Conservation (phyloP, 2,113 vertebrate genomes). For the Arenaria interpres region DNA sequence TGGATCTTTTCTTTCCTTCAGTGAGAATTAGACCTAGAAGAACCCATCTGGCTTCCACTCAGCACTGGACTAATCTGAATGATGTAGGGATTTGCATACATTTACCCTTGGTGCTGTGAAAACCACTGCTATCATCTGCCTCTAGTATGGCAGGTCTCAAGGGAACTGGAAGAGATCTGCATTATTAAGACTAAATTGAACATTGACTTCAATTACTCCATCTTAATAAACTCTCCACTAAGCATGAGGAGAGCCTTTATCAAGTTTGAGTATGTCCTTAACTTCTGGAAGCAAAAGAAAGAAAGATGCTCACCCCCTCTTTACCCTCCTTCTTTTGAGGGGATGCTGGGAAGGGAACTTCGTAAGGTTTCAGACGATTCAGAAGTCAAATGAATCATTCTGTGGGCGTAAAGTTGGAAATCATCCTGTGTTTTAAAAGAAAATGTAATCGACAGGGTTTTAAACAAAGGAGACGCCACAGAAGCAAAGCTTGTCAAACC, state of each 20-base stretch:
- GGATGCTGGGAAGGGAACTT: neutral
- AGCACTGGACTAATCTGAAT: neutral
- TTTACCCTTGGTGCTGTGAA: conserved; percentile 9
- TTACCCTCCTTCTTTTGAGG: neutral
- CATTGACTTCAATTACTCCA: conserved; percentile 17
- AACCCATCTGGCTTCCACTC: neutral
- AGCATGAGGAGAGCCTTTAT: neutral
- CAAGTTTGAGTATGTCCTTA: neutral
- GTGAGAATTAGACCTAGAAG: neutral
- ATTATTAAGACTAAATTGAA: conserved; percentile 56
- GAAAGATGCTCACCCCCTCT: neutral
- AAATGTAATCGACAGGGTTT: neutral
- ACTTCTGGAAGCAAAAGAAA: neutral
- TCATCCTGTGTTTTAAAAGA: conserved; percentile 6
- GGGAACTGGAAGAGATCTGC: neutral
- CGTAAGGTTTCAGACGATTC: neutral
- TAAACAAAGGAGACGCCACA: neutral
- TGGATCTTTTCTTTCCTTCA: neutral
- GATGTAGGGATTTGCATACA: conserved; percentile 34
- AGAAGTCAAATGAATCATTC: conserved; percentile 55
- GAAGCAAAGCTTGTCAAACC: conserved; percentile 34
- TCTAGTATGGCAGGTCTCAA: neutral
- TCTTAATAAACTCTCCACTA: conserved; percentile 21
- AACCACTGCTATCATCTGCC: neutral
- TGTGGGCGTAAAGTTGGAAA: conserved; percentile 8